A percentile compares a stretch with the other conserved stretches of the same genome.
phyloP scores from a whole-genome alignment of 2,113 vertebrate species.

The Phasianus colchicus region DNA sequence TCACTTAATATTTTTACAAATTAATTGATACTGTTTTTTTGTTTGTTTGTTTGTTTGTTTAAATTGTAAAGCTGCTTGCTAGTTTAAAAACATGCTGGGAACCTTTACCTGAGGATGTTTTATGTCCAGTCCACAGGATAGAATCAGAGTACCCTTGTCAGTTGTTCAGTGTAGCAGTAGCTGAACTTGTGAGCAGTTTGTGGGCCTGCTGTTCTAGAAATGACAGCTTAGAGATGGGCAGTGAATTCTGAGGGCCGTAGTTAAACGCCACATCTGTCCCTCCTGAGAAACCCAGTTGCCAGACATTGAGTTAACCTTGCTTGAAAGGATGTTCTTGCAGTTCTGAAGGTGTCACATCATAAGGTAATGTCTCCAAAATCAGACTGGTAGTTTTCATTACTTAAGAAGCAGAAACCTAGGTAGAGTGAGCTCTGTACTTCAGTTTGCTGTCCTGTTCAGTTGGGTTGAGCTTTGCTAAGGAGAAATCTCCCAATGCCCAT shows the following conservation, averaged over 20 bases:
- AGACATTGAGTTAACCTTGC: neutral
- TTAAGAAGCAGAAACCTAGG: neutral
- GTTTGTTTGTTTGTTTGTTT: neutral
- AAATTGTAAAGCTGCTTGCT: neutral
- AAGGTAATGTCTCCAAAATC: constrained; percentile 1
- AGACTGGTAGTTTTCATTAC: neutral
- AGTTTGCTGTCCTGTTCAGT: neutral
- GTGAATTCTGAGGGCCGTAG: neutral
- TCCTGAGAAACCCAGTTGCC: neutral
- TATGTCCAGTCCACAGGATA: neutral
- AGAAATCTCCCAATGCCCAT: rapidly evolving
- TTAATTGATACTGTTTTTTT: neutral
- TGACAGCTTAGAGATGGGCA: neutral
- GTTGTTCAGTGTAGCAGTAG: neutral
- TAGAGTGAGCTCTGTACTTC: rapidly evolving
- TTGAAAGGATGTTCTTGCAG: neutral
- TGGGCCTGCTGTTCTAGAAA: neutral
- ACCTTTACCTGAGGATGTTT: neutral
- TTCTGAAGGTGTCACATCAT: constrained; percentile 20
- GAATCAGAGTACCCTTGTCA: neutral
- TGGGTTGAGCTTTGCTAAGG: neutral
- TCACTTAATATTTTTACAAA: neutral
- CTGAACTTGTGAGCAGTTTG: neutral
- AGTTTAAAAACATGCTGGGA: neutral
- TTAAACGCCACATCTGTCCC: neutral